phyloP scores from a whole-genome alignment of 2,888 invertebrate species.

The Alviniconcha strummeri region DNA sequence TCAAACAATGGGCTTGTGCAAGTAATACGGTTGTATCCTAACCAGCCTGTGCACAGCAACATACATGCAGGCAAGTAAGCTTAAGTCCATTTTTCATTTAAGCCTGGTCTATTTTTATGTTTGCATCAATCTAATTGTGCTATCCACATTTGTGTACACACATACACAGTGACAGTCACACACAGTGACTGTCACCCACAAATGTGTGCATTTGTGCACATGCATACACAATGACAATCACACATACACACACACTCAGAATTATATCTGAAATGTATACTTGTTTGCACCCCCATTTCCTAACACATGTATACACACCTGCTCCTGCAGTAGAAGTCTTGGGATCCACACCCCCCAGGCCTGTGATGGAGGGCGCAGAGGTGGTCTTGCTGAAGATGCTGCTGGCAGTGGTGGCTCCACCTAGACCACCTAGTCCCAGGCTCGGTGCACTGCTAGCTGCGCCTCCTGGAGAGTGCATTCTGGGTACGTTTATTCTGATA shows the following conservation, averaged over 20 bases:
- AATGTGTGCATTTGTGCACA: not conserved
- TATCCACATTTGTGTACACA: no score
- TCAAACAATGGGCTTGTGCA: no score
- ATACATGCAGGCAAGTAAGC: no score
- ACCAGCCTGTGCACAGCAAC: no score
- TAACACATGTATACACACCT: not conserved
- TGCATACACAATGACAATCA: not conserved
- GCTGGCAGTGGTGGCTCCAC: constrained; percentile 40
- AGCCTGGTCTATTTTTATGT: no score
- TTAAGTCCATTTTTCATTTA: no score
- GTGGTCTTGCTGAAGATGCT: constrained; percentile 65
- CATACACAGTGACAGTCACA: no score
- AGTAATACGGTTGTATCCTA: no score
- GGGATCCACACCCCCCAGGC: constrained; percentile 82
- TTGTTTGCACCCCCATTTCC: not conserved
- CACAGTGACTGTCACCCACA: not conserved
- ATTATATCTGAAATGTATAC: not conserved
- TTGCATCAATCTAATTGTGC: no score
- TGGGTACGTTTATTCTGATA: no score
- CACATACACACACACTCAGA: not conserved
- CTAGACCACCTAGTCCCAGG: constrained; percentile 35
- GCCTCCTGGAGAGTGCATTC: constrained; percentile 24
- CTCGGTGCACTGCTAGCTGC: constrained; percentile 36
- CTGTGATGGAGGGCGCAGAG: constrained; percentile 75
- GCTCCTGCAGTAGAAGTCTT: constrained; percentile 56